These are phyloP conservation scores for Meriones unguiculatus DNA, from an alignment of 2,113 vertebrate genomes.

Conservation along the genomic window DNA sequence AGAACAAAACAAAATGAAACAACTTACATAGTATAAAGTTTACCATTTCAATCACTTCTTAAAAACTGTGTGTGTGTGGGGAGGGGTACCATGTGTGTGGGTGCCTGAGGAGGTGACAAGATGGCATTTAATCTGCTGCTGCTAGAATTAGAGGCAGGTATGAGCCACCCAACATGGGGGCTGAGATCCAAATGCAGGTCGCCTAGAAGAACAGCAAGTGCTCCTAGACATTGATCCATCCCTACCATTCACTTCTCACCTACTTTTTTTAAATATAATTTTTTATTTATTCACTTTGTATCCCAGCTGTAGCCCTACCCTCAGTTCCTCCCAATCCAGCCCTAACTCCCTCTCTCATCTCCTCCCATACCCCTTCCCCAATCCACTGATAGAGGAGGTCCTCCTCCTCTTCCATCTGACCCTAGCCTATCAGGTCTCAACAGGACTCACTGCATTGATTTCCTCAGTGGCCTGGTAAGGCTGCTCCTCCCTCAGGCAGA, in stretches of 20 bases:
- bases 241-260: background rate
- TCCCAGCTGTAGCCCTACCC: no score
- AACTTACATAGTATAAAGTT: background rate
- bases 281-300: no score
- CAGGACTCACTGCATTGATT: no score
- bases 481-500: no score
- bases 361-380: no score
- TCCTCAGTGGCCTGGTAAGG: no score
- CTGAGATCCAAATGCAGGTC: background rate
- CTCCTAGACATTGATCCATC: background rate
- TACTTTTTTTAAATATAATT: no score
- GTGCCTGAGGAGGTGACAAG: background rate
- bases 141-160: background rate
- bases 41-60: background rate
- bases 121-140: background rate
- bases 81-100: background rate
- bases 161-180: background rate
- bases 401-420: no score
- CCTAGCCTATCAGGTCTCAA: no score
- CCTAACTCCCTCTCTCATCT: no score
- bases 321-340: no score
- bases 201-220: background rate
- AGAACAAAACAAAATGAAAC: background rate
- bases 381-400: no score
- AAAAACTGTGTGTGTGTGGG: background rate